Percentiles rank a stretch among this genome's conserved stretches.
Conservation (phyloP, 1,140 invertebrate genomes). For the Littorina saxatilis region DNA sequence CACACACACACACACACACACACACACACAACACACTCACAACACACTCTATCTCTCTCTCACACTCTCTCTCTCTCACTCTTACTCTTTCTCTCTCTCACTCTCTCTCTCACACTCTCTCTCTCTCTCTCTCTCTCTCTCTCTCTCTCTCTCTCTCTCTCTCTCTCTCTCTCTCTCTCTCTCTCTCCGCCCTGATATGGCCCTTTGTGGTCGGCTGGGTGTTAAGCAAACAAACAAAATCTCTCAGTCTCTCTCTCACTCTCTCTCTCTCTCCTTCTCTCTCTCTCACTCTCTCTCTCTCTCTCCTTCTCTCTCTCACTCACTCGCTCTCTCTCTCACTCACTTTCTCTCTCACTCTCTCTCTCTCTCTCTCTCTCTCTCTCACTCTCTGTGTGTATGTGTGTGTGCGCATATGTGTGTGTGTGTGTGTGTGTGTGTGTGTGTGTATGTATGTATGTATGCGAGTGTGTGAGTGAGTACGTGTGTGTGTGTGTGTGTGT, state of each 20-base stretch:
- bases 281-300: neutral
- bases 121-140: neutral
- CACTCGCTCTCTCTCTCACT: slow-evolving; percentile 8
- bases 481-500: neutral
- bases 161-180: neutral
- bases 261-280: neutral
- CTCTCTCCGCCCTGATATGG: too few species aligned
- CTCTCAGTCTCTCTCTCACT: neutral
- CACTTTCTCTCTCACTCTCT: slow-evolving; percentile 8
- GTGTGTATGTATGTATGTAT: too few species aligned
- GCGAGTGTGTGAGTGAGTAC: too few species aligned
- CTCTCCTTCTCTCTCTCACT: neutral
- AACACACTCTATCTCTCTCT: too few species aligned
- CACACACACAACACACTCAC: neutral
- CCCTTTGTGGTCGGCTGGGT: too few species aligned
- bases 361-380: slow-evolving; percentile 14
- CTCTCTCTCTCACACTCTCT: neutral
- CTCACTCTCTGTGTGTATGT: too few species aligned
- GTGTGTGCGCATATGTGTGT: neutral
- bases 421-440: slow-evolving; percentile 25
- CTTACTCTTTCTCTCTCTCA: too few species aligned
- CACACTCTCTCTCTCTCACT: too few species aligned
- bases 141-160: neutral
- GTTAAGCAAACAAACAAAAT: too few species aligned
- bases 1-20: neutral